Evolutionary conservation across 2,113 vertebrate species (phyloP), one percentile per base, ranked within the genome.

Genomic region (Cyanoramphus novaezelandiae): DNA sequence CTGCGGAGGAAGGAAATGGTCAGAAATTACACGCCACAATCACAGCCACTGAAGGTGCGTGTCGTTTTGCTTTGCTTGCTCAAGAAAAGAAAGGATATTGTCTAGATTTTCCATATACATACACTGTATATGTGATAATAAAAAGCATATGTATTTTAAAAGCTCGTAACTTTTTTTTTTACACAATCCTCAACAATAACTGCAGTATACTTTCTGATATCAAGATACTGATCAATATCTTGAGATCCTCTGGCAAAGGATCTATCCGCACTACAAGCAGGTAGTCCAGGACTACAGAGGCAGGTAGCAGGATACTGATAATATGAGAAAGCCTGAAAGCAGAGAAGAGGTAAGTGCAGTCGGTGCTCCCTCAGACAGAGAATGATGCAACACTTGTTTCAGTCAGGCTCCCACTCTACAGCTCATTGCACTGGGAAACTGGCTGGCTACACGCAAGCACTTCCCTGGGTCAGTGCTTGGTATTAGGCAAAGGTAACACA

Each of bases 1-100:
- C 99, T 99, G 96, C 3, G 25, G 24, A 88, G 37, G 72, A 39
- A 91, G 68, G 83, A 37, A 95, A 74, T 35, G 4, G 35, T 41
- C 15, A 86, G 33, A 59, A 82, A 62, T 77, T 35, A 91, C 35
- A 43, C 60, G 72, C 16, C 74, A 53, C 74, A 71, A 10, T 46
- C 31, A 28, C 3, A 74, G 86, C 55, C 31, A 23, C 44, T 74
- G 47, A 27, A 69, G 55, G 41, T 44, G 29, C 1, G 1, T 9
- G 29, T 18, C 7, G 39, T 84, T 81, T 79, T 68, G 17, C 65
- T 89, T 72, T 88, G 50, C 68, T 82, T 70, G 25, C 33, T 90
- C 53, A 67, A 74, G 41, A 50, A 62, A 53, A 47, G 4, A 83
- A 63, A 83, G 19, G 9, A 20, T 41, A n/a, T 28, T 49, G 49